phyloP scores from a whole-genome alignment of 2,888 invertebrate genomes.

The Gymnocheta viridis region DNA sequence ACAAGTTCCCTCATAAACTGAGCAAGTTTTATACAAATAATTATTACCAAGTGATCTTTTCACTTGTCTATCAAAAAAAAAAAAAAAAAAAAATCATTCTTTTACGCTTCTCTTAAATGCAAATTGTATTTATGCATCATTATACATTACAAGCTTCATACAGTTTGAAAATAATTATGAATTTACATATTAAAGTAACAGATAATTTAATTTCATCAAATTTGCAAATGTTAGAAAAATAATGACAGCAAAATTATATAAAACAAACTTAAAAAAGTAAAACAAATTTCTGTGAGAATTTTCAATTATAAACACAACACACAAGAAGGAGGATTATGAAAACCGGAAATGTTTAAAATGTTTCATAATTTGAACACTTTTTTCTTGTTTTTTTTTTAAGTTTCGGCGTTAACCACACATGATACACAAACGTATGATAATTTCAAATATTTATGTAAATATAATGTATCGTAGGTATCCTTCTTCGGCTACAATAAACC shows the following conservation, averaged over 20 bases:
- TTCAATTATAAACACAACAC: not conserved
- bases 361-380: not conserved
- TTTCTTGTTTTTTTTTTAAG: not conserved
- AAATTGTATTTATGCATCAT: constrained; percentile 15
- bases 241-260: constrained; percentile 24
- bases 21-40: no score
- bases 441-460: no score
- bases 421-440: not conserved
- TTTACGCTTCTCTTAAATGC: not conserved
- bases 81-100: not conserved
- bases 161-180: constrained; percentile 50
- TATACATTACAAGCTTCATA: constrained; percentile 10
- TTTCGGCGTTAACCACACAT: not conserved
- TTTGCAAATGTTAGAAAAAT: constrained; percentile 48
- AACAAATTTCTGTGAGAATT: constrained; percentile 50
- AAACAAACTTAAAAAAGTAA: constrained; percentile 7
- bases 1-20: no score
- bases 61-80: not conserved
- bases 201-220: constrained; percentile 63
- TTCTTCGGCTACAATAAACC: not conserved
- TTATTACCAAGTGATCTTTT: not conserved
- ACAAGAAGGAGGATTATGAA: not conserved
- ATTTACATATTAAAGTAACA: constrained; percentile 60
- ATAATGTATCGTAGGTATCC: not conserved
- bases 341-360: constrained; percentile 46